These are phyloP conservation scores for Pelecanoides urinatrix DNA, from an alignment of 2,113 vertebrate genomes.

Conservation along the genomic window DNA sequence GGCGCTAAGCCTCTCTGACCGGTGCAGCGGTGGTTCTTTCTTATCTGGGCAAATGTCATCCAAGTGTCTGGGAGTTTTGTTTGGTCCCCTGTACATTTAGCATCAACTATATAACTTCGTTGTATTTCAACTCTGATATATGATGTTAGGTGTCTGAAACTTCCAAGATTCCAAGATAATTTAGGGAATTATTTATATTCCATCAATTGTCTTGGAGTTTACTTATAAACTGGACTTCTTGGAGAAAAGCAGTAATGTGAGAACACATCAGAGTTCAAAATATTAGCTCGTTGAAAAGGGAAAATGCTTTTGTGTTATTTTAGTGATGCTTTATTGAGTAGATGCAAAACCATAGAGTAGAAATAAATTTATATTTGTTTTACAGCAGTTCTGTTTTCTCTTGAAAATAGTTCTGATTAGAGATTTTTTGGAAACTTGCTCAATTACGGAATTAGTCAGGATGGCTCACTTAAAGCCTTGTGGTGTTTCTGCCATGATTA, in stretches of 20 bases:
- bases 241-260: neutral
- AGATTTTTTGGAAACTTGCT: neutral
- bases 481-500: neutral
- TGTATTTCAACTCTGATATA: rapidly evolving
- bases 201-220: rapidly evolving
- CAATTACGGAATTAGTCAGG: neutral
- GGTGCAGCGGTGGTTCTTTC: rapidly evolving
- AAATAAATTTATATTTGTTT: neutral
- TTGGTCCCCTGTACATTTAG: rapidly evolving
- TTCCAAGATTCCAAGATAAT: neutral
- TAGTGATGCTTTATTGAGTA: too few species aligned
- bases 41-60: rapidly evolving
- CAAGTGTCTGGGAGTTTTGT: neutral
- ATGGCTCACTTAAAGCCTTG: neutral
- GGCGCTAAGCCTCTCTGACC: rapidly evolving
- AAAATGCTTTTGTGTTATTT: neutral
- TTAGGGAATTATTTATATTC: rapidly evolving
- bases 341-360: neutral
- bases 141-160: rapidly evolving
- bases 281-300: neutral
- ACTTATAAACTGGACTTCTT: neutral
- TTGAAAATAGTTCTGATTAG: neutral
- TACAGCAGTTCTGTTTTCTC: neutral
- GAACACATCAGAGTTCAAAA: neutral
- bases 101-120: rapidly evolving